These are phyloP conservation scores for Eptesicus fuscus DNA, from an alignment of 2,113 vertebrate genomes.

Conservation along the genomic window DNA sequence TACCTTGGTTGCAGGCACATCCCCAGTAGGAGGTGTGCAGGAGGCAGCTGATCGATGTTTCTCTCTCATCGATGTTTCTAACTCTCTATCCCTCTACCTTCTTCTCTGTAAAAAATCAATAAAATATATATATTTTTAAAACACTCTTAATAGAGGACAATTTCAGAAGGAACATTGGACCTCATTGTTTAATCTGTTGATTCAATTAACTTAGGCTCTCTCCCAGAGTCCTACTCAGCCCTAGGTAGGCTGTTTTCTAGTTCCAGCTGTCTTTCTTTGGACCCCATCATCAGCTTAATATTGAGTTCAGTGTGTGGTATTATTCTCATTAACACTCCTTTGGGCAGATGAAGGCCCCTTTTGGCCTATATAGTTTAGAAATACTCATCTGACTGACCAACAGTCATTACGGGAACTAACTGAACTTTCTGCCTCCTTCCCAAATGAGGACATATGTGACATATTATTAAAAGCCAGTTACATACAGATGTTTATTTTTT, in stretches of 20 bases:
- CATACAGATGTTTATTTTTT: background rate
- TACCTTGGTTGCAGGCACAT: too few species aligned
- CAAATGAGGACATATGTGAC: slow-evolving; percentile 39
- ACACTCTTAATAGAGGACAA: background rate
- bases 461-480: slow-evolving; percentile 9
- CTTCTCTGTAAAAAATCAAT: too few species aligned
- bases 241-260: slow-evolving; percentile 14
- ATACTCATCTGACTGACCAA: background rate
- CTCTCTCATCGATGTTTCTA: too few species aligned
- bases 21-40: too few species aligned
- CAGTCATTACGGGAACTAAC: background rate
- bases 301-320: background rate
- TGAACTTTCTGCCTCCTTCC: background rate
- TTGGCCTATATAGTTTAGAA: background rate
- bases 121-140: background rate
- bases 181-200: slow-evolving; percentile 1
- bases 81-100: too few species aligned
- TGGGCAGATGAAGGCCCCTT: background rate
- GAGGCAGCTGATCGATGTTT: too few species aligned
- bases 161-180: slow-evolving; percentile 3
- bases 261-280: background rate
- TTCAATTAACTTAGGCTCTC: background rate
- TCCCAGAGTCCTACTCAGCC: background rate
- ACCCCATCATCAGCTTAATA: background rate
- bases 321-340: background rate